Conservation (phyloP, 2,888 invertebrate genomes). For the Mimas tiliae region DNA sequence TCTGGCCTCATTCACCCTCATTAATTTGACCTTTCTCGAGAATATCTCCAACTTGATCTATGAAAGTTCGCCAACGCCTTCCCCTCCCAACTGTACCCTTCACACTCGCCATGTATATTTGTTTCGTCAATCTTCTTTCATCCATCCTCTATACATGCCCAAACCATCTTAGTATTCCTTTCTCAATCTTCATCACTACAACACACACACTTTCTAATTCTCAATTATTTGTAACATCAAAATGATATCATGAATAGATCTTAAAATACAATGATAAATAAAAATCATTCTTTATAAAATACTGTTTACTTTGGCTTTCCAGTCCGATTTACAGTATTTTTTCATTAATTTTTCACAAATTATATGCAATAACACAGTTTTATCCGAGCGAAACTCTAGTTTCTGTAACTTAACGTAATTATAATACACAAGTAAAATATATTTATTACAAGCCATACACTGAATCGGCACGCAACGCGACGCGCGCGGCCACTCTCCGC, state of each 20-base stretch:
- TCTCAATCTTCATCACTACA: too few relatives aligned
- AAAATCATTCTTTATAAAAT: slow-evolving; percentile 68
- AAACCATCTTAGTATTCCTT: too few relatives aligned
- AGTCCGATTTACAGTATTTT: slow-evolving; percentile 83
- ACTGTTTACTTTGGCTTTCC: slow-evolving; percentile 85
- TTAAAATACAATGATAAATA: slow-evolving; percentile 38
- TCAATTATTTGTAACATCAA: too few relatives aligned
- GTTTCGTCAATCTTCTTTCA: too few relatives aligned
- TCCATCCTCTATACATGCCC: too few relatives aligned
- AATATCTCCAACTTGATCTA: too few relatives aligned
- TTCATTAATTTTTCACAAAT: slow-evolving; percentile 72
- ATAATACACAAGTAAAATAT: slow-evolving; percentile 69
- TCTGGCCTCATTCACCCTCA: too few relatives aligned
- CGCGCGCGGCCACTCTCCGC: slow-evolving; percentile 47
- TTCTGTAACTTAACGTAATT: slow-evolving; percentile 66
- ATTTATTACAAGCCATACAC: slow-evolving; percentile 56
- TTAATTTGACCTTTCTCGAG: too few relatives aligned
- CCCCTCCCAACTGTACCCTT: too few relatives aligned
- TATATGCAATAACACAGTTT: slow-evolving; percentile 78
- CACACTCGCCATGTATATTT: too few relatives aligned
- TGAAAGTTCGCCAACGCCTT: too few relatives aligned
- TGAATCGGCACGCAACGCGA: background rate
- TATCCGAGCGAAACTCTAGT: slow-evolving; percentile 70
- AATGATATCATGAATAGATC: background rate
- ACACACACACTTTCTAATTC: too few relatives aligned